Conservation (phyloP, 2,888 invertebrate species). For the Metalampra italica region DNA sequence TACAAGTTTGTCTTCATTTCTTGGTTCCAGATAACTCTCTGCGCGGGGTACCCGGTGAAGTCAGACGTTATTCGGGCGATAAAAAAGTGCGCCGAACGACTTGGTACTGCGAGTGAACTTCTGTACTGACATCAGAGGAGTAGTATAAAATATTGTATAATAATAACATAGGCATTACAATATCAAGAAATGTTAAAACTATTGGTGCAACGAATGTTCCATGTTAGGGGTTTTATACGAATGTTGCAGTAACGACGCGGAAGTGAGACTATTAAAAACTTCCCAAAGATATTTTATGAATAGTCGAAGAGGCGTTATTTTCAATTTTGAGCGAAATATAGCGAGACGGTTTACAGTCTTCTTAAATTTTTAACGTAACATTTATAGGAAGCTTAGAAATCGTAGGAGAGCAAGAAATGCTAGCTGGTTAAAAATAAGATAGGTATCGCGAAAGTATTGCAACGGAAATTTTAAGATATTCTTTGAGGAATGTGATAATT, state of each 20-base stretch:
- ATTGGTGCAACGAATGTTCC: background rate
- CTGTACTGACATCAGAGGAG: background rate
- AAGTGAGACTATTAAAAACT: constrained; percentile 4
- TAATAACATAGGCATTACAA: background rate
- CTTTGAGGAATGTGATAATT: constrained; percentile 44
- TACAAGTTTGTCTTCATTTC: background rate
- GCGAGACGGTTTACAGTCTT: constrained; percentile 4
- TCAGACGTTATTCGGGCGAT: constrained; percentile 50
- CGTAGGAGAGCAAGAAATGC: constrained; percentile 8
- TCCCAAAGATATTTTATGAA: constrained; percentile 17
- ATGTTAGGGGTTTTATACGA: background rate
- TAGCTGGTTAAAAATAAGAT: constrained; percentile 25
- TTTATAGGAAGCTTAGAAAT: constrained; percentile 4
- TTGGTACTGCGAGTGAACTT: constrained; percentile 75
- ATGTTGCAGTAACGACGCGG: background rate
- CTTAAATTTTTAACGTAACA: constrained; percentile 8
- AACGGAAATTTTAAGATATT: constrained; percentile 41
- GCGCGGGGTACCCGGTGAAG: constrained; percentile 71
- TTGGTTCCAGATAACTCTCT: constrained; percentile 69
- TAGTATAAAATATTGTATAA: background rate
- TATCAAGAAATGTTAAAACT: background rate
- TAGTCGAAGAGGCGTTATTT: background rate
- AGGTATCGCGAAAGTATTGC: constrained; percentile 31
- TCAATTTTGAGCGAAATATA: constrained; percentile 7
- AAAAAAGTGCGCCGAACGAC: constrained; percentile 65